A percentile compares a stretch with the other conserved stretches of the same genome.
Evolutionary conservation across 23 tunicate genomes (phyloP).

Genomic region (Botrylloides violaceus): DNA sequence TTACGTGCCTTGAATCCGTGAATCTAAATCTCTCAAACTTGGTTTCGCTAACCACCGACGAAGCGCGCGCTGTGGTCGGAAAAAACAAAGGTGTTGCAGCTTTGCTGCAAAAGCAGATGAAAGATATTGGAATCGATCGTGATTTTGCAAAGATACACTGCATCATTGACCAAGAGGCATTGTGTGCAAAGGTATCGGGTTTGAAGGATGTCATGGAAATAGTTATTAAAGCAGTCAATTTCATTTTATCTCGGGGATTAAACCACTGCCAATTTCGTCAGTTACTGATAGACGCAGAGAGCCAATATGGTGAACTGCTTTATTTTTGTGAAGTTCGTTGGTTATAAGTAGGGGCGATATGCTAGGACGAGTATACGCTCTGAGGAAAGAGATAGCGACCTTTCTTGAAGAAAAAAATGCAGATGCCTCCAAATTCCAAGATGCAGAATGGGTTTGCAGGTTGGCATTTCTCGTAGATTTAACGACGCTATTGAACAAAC

Average conservation of each 20-base stretch:
- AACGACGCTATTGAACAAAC: conserved; percentile 42
- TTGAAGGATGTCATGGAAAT: conserved; percentile 30
- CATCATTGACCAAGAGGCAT: conserved; percentile 65
- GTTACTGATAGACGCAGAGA: conserved; percentile 42
- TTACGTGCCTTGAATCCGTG: conserved; percentile 49
- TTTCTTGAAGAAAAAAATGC: conserved; percentile 41
- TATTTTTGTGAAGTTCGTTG: conserved; percentile 62
- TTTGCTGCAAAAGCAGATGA: conserved; percentile 67
- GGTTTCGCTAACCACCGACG: conserved; percentile 40
- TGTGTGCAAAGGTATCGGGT: conserved; percentile 47
- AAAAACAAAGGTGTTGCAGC: conserved; percentile 52
- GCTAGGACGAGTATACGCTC: conserved; percentile 39
- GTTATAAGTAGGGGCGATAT: conserved; percentile 65
- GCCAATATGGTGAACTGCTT: conserved; percentile 36
- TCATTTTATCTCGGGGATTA: conserved; percentile 42
- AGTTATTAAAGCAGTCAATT: conserved; percentile 28
- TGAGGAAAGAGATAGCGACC: conserved; percentile 37
- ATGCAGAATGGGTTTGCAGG: conserved; percentile 54
- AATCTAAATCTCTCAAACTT: conserved; percentile 41
- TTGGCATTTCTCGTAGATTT: conserved; percentile 43
- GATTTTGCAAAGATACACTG: conserved; percentile 37
- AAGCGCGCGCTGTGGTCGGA: conserved; percentile 45
- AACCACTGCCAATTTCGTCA: conserved; percentile 54
- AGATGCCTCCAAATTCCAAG: conserved; percentile 40
- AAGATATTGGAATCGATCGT: conserved; percentile 27